Conservation (phyloP, 2,113 vertebrate genomes). For the Chloroceryle aenea region DNA sequence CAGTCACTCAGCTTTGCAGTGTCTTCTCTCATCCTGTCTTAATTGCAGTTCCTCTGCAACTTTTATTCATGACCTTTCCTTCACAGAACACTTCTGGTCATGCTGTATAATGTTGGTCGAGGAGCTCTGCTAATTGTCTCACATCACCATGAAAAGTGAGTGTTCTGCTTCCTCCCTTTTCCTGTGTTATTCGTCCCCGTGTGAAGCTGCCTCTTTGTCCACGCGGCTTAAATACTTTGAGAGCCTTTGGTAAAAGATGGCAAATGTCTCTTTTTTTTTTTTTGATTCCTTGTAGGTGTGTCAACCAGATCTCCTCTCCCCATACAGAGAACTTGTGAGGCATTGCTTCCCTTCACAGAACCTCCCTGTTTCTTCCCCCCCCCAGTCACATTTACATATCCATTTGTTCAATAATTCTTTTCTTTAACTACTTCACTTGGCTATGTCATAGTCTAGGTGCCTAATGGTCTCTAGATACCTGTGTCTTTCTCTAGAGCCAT, state of each 20-base stretch:
- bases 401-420: not conserved
- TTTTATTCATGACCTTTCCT: not conserved
- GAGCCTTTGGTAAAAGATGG: not conserved
- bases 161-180: not conserved
- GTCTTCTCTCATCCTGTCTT: not conserved
- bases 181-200: fast-evolving
- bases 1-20: not conserved
- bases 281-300: not conserved
- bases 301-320: fast-evolving
- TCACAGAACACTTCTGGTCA: not conserved
- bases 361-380: not conserved
- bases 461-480: not conserved
- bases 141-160: not conserved
- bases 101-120: fast-evolving
- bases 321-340: fast-evolving
- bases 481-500: not conserved
- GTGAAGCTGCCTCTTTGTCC: not conserved
- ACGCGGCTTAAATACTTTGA: not conserved
- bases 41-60: not conserved
- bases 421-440: not conserved
- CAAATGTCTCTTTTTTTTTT: not conserved
- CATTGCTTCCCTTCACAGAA: not conserved
- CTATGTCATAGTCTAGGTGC: not conserved
- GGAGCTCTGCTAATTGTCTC: not conserved
- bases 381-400: not conserved